phyloP scores from a whole-genome alignment of 1,140 invertebrate genomes.

The Cataglyphis hispanica region DNA sequence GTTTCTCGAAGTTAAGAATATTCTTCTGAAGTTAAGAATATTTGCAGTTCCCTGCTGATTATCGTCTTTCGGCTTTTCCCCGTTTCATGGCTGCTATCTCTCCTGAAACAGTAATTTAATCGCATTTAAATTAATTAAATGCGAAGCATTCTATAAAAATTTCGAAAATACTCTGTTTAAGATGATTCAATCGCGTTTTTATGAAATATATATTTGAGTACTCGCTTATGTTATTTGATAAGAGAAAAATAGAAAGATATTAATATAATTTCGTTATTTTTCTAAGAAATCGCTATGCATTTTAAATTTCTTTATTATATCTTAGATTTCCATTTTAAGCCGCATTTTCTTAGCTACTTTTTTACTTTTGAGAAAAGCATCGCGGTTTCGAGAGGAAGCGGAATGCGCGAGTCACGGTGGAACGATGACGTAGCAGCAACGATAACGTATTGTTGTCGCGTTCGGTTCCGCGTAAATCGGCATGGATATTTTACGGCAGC shows the following conservation, averaged over 20 bases:
- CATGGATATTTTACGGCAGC: slow-evolving; percentile 75
- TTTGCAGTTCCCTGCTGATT: slow-evolving; percentile 36
- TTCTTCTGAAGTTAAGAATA: slow-evolving; percentile 47
- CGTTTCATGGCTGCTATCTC: background rate
- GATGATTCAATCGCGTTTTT: background rate
- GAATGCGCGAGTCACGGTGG: slow-evolving; percentile 14
- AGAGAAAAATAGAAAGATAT: background rate
- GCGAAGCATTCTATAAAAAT: background rate
- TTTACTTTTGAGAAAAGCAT: background rate
- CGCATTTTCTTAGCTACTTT: background rate
- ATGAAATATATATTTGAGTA: background rate
- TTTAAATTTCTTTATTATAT: background rate
- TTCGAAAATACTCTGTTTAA: background rate
- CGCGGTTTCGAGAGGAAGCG: slow-evolving; percentile 53
- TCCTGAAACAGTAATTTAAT: slow-evolving; percentile 46
- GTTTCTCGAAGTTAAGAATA: slow-evolving; percentile 56
- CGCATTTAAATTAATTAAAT: slow-evolving; percentile 13
- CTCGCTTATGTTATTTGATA: background rate
- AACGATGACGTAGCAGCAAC: slow-evolving; percentile 47
- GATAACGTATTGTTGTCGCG: slow-evolving; percentile 67
- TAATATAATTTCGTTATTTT: background rate
- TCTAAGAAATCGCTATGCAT: background rate
- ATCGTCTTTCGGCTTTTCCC: slow-evolving; percentile 32
- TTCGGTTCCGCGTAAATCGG: slow-evolving; percentile 70
- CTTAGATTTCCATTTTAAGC: too few species aligned